phyloP scores from a whole-genome alignment of 2,113 vertebrate genomes.

The Cheilinus undulatus region DNA sequence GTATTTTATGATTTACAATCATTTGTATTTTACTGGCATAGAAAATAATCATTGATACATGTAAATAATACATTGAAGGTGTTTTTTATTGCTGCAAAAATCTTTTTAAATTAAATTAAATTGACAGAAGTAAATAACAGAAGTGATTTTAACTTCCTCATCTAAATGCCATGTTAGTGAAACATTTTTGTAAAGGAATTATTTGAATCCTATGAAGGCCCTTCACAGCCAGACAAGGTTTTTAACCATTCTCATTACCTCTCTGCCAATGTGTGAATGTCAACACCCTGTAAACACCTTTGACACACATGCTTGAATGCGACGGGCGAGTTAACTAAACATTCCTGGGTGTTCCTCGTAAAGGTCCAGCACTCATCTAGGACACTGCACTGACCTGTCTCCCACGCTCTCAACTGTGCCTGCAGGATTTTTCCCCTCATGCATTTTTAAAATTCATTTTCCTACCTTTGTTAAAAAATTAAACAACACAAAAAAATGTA shows the following conservation, averaged over 20 bases:
- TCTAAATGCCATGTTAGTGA: neutral
- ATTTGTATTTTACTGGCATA: too few relatives aligned
- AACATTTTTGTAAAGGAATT: constrained; percentile 3
- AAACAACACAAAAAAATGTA: constrained; percentile 1
- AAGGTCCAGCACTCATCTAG: constrained; percentile 71
- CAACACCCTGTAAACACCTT: constrained; percentile 84
- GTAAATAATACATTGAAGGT: too few relatives aligned
- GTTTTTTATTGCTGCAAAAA: too few relatives aligned
- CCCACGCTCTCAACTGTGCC: constrained; percentile 49
- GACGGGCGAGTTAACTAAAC: constrained; percentile 78
- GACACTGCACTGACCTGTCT: constrained; percentile 64
- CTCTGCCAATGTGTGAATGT: constrained; percentile 74
- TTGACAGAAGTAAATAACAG: neutral
- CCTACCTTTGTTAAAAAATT: neutral
- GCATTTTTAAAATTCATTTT: neutral
- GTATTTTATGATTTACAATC: too few relatives aligned
- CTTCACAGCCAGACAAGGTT: constrained; percentile 34
- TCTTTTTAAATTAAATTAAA: neutral
- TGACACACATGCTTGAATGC: constrained; percentile 83
- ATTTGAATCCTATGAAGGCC: constrained; percentile 14
- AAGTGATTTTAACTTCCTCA: neutral
- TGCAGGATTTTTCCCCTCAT: neutral
- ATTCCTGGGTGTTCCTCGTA: constrained; percentile 81
- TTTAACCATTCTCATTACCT: constrained; percentile 51
- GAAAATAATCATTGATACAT: too few relatives aligned